Evolutionary conservation across 2,797 vertebrate species (phyloP), one percentile per base, ranked within the genome.

Genomic region (Molothrus ater): DNA sequence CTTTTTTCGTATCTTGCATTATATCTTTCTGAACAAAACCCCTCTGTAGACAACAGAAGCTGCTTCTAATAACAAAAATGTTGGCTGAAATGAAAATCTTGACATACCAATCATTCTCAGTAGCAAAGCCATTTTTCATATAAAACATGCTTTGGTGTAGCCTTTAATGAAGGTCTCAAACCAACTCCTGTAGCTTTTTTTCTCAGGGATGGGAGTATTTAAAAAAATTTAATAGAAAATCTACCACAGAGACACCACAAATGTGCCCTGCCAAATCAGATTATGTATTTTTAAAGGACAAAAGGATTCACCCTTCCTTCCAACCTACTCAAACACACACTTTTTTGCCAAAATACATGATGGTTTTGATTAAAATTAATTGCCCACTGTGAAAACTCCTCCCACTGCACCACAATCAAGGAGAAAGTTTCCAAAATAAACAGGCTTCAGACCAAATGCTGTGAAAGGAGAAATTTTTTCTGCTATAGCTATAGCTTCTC

Each of bases 71-170:
- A 98, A 98, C 82, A 97, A 95, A 97, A 97, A 50, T 86, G 87
- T 95, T 96, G 95, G 85, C 96, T 96, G 96, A 97, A 98, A 98
- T 98, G 97, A 98, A 97, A 97, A 97, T 97, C 94, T 97, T 98
- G 98, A 98, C 97, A 97, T 97, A 96, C 97, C 95, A 97, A 97
- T 98, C 97, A 97, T 95, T 98, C 93, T 98, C 93, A 88, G 79
- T 69, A 95, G 92, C 86, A 94, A 96, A 96, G 79, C 88, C 93
- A 96, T 96, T 97, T 97, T 96, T 95, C 91, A 94, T 94, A 95
- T 74, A 95, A 96, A 97, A 92, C 74, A 60, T 82, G 19, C 80
- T 96, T 93, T 92, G 80, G 82, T 92, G 75, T 80, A 93, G 61
- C 75, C 72, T 95, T 96, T 97, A 97, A 97, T 97, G 95, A 98